Base-by-base conservation (phyloP, 2,888 invertebrate genomes). In the Apodemia hepburni region DNA sequence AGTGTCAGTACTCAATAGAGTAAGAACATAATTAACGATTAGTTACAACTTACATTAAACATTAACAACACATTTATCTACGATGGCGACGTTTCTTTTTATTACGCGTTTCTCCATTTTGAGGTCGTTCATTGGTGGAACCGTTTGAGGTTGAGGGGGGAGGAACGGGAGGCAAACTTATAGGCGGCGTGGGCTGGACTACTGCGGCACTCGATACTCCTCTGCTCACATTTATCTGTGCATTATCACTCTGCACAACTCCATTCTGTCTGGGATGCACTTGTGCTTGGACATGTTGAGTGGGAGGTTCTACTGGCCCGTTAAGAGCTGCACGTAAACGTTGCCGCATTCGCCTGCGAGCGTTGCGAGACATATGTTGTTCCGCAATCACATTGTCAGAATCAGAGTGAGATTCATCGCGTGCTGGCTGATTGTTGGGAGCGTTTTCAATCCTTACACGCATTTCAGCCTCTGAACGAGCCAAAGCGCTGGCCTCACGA, bases 21-120 rank as follows among this genome's bases (percentile, higher is more conserved):
- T 72, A 75, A 76, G 73, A 75, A 68, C 66, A 68, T 67, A 70
- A 67, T 68, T 67, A 67, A 69, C 61, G 45, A 58, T 45, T 62
- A 66, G 65, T 61, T 65, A 69, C 66, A 62, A 65, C 60, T 64
- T 65, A 65, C 54, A 35, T 38, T 64, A 66, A 71, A 67, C 66
- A 65, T 59, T 51, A 58, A 61, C 47, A 47, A 49, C 35, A 42
- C 49, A 69, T 75, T 83, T 87, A 87, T 84, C 83, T 84, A 70
- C 86, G 88, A 47, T 86, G 84, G 66, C 84, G 85, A 66, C 84
- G 85, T 70, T 81, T 85, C 71, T 82, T 88, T 74, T 82, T 89
- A 69, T 80, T 85, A 65, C 85, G 85, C 9, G 68, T 60, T 35
- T 64, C 68, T 38, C 69, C 75, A 51, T 76, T 79, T 60, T 72